Percentiles rank a stretch among this genome's conserved stretches.
phyloP scores from a whole-genome alignment of 2,113 vertebrate genomes.

The Heliornis fulica region DNA sequence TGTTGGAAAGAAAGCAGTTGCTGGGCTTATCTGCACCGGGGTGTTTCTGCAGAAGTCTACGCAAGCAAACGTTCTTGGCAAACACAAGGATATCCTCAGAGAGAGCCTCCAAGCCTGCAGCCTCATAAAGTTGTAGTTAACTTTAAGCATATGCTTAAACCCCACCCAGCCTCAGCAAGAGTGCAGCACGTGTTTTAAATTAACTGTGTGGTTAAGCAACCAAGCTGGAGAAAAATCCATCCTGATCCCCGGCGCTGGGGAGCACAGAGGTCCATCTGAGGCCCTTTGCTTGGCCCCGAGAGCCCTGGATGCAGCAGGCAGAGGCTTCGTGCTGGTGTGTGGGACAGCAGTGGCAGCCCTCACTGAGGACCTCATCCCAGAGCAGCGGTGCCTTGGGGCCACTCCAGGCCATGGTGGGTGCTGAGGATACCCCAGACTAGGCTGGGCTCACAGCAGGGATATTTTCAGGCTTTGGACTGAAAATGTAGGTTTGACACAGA shows the following conservation, averaged over 20 bases:
- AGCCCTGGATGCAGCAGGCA: neutral
- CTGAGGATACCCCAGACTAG: neutral
- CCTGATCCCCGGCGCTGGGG: fast-evolving
- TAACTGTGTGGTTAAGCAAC: neutral
- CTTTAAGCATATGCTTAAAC: neutral
- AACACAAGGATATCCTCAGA: neutral
- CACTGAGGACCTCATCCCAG: neutral
- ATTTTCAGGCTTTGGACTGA: neutral
- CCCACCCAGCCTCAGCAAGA: neutral
- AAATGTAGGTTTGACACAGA: neutral
- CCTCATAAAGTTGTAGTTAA: neutral
- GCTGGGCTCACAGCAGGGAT: neutral
- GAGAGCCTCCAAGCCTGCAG: neutral
- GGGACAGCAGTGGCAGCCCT: neutral
- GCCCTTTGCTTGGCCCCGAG: neutral
- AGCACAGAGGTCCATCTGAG: neutral
- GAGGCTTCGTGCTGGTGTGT: neutral
- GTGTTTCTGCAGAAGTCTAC: neutral
- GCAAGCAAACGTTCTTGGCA: neutral
- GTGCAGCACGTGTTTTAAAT: neutral
- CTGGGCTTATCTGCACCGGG: neutral
- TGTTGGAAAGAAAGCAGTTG: neutral
- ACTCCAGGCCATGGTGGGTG: fast-evolving
- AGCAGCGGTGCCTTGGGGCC: neutral
- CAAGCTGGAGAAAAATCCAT: neutral